These are phyloP conservation scores for Papilio demoleus DNA, from an alignment of 2,888 invertebrate species.

Conservation along the genomic window DNA sequence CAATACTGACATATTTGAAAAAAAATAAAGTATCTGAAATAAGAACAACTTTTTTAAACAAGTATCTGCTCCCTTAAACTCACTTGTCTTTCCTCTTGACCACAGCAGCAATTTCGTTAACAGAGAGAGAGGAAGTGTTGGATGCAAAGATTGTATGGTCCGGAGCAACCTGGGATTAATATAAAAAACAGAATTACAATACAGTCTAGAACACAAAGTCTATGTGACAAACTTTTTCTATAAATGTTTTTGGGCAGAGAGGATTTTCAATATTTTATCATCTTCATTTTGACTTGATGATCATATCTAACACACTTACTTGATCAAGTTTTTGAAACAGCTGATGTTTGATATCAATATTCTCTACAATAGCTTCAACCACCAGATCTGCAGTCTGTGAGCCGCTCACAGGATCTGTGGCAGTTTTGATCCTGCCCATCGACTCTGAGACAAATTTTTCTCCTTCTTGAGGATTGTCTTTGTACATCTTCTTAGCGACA, in stretches of 20 bases:
- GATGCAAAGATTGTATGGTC: slow-evolving; percentile 91
- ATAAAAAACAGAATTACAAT: background rate
- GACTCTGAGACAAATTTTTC: slow-evolving; percentile 87
- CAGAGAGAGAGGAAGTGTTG: slow-evolving; percentile 94
- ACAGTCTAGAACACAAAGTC: too few relatives aligned
- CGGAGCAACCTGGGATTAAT: slow-evolving; percentile 83
- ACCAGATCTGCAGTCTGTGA: slow-evolving; percentile 89
- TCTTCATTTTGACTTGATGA: too few relatives aligned
- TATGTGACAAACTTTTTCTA: too few relatives aligned
- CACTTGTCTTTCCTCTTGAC: slow-evolving; percentile 87
- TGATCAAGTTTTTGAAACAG: slow-evolving; percentile 89
- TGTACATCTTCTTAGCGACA: slow-evolving; percentile 90
- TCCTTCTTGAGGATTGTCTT: slow-evolving; percentile 86
- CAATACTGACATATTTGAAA: too few relatives aligned
- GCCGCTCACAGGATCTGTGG: slow-evolving; percentile 84
- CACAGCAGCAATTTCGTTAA: slow-evolving; percentile 90
- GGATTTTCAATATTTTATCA: background rate
- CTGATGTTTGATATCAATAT: slow-evolving; percentile 89
- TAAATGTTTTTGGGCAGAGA: too few relatives aligned
- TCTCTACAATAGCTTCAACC: slow-evolving; percentile 94
- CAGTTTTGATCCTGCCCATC: slow-evolving; percentile 83
- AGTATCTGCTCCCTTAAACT: too few relatives aligned
- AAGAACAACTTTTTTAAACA: too few relatives aligned
- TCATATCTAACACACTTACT: too few relatives aligned
- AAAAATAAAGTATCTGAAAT: too few relatives aligned